These are phyloP conservation scores for Mastacembelus armatus DNA, from an alignment of 2,797 vertebrate genomes.

Conservation along the genomic window DNA sequence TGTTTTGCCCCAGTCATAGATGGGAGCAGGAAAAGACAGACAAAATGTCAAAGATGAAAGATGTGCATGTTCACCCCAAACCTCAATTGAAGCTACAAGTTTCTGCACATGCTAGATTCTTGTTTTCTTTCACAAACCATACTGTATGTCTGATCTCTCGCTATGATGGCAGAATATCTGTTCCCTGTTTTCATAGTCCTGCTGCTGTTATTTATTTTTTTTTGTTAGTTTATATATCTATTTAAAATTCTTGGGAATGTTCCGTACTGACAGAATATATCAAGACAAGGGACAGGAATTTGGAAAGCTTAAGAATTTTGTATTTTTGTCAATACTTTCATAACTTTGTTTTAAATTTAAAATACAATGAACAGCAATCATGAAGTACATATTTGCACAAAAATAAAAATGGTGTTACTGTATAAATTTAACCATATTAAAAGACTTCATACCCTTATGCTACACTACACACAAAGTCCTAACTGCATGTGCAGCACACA, in stretches of 20 bases:
- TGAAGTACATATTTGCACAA: background rate
- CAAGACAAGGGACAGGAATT: constrained; percentile 32
- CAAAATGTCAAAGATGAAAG: constrained; percentile 60
- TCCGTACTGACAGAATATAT: constrained; percentile 57
- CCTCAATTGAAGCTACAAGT: constrained; percentile 53
- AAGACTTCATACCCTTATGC: too few relatives aligned
- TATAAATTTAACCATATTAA: too few relatives aligned
- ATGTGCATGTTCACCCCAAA: constrained; percentile 19
- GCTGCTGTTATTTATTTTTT: constrained; percentile 41
- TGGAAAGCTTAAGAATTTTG: constrained; percentile 25
- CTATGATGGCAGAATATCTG: constrained; percentile 64
- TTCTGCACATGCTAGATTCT: constrained; percentile 61
- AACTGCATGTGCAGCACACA: background rate
- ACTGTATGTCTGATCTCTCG: constrained; percentile 60
- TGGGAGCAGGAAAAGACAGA: constrained; percentile 51
- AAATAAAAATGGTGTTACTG: too few relatives aligned
- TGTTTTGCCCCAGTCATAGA: constrained; percentile 55
- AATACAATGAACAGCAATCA: background rate
- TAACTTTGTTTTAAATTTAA: constrained; percentile 1
- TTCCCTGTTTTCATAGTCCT: constrained; percentile 53
- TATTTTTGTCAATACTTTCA: constrained; percentile 14
- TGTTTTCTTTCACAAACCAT: constrained; percentile 67
- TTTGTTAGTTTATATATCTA: constrained; percentile 45
- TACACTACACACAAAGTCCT: too few relatives aligned
- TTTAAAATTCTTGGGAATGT: constrained; percentile 53